Percentiles rank a stretch among this genome's conserved stretches.
Evolutionary conservation across 2,888 invertebrate genomes (phyloP).

Genomic region (Ashinkailepas kermadecensis): DNA sequence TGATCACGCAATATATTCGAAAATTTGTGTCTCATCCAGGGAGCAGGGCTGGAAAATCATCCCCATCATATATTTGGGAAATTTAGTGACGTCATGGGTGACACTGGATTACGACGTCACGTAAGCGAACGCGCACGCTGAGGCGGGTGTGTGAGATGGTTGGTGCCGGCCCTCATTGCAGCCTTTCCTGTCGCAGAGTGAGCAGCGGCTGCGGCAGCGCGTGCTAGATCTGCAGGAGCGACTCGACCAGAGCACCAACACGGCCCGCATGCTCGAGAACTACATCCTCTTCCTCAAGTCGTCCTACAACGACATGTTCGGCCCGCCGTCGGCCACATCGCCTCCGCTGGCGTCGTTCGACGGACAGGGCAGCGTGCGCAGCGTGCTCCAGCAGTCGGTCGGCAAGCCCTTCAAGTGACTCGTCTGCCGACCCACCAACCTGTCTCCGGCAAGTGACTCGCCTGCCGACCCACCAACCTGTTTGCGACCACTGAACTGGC

Average conservation of each 20-base stretch:
- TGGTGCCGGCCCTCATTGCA: no score
- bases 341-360: background rate
- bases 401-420: background rate
- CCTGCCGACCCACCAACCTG: no score
- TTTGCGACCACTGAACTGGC: no score
- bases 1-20: no score
- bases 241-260: slow-evolving; percentile 5
- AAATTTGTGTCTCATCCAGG: no score
- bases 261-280: background rate
- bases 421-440: no score
- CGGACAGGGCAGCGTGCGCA: background rate
- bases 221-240: background rate
- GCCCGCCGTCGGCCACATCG: background rate
- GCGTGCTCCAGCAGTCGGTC: background rate
- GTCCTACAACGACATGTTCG: slow-evolving; percentile 13
- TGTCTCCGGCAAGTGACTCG: background rate
- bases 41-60: no score
- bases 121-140: no score
- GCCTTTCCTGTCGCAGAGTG: background rate
- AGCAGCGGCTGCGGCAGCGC: background rate
- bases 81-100: no score
- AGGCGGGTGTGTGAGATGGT: no score
- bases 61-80: no score
- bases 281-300: slow-evolving; percentile 7
- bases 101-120: no score